A percentile compares a stretch with the other conserved stretches of the same genome.
Conservation (phyloP, 2,113 vertebrate genomes). For the Saguinus midas region DNA sequence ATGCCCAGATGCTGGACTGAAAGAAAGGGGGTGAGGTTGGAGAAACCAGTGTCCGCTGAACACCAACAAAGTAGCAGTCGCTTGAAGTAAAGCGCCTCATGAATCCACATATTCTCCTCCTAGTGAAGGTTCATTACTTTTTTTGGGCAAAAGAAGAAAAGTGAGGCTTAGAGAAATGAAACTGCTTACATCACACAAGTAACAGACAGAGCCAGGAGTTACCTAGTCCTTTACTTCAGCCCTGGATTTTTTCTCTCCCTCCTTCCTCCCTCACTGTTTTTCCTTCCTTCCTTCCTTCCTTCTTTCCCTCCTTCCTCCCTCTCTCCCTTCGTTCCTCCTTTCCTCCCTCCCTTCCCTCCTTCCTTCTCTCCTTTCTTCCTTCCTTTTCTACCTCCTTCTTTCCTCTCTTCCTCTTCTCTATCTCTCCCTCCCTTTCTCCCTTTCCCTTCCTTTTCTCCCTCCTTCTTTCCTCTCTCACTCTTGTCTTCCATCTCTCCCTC, state of each 20-base stretch:
- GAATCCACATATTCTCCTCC: neutral
- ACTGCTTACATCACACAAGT: neutral
- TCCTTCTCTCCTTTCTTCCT: too few relatives aligned
- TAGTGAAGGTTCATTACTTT: neutral
- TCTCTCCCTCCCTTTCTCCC: accelerated
- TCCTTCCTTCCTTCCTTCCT: neutral
- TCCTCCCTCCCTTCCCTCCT: neutral
- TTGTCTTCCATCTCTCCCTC: too few relatives aligned
- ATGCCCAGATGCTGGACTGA: neutral
- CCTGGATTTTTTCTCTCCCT: too few relatives aligned
- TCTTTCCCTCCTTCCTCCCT: neutral
- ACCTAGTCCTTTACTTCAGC: too few relatives aligned
- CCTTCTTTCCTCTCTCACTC: too few relatives aligned
- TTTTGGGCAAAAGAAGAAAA: neutral
- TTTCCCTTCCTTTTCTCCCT: accelerated
- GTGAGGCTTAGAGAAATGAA: neutral
- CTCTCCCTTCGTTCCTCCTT: accelerated
- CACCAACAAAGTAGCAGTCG: too few relatives aligned
- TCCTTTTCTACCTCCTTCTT: too few relatives aligned
- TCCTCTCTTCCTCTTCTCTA: neutral
- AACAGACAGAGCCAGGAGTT: neutral
- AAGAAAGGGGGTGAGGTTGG: neutral
- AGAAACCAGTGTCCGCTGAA: neutral
- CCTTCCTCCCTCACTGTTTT: too few relatives aligned
- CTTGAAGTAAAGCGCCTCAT: neutral